phyloP scores from a whole-genome alignment of 23 tunicate species.

The Trididemnum clinides region DNA sequence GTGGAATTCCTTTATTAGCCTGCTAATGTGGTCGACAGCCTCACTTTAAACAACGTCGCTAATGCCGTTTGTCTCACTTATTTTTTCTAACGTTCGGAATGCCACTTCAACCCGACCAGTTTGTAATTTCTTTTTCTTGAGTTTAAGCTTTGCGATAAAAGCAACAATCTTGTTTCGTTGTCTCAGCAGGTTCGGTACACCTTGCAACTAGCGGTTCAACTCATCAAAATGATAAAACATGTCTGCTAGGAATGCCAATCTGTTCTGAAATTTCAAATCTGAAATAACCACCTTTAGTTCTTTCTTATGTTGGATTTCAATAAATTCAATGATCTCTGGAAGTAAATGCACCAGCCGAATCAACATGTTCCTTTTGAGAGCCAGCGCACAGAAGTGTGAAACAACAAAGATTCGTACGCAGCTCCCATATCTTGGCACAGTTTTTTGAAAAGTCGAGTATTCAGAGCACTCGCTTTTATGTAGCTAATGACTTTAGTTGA shows the following conservation, averaged over 20 bases:
- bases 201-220: constrained; percentile 61
- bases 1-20: too few relatives aligned
- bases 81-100: too few relatives aligned
- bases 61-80: too few relatives aligned
- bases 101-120: constrained; percentile 29
- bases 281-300: too few relatives aligned
- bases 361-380: constrained; percentile 53
- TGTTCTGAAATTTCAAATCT: not conserved
- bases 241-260: too few relatives aligned
- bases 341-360: constrained; percentile 36
- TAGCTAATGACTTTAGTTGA: constrained; percentile 30
- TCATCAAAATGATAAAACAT: too few relatives aligned
- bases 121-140: constrained; percentile 26
- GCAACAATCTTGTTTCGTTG: constrained; percentile 33
- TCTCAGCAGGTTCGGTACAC: constrained; percentile 26
- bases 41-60: too few relatives aligned
- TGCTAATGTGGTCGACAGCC: too few relatives aligned
- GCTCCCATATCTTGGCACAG: constrained; percentile 21
- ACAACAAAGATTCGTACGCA: constrained; percentile 22
- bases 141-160: constrained; percentile 33
- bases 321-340: constrained; percentile 44
- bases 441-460: constrained; percentile 21
- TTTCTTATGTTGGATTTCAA: constrained; percentile 51
- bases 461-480: constrained; percentile 38
- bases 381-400: constrained; percentile 50